Evolutionary conservation across 2,797 vertebrate genomes (phyloP), one percentile per base, ranked within the genome.

Genomic region (Trachops cirrhosus): DNA sequence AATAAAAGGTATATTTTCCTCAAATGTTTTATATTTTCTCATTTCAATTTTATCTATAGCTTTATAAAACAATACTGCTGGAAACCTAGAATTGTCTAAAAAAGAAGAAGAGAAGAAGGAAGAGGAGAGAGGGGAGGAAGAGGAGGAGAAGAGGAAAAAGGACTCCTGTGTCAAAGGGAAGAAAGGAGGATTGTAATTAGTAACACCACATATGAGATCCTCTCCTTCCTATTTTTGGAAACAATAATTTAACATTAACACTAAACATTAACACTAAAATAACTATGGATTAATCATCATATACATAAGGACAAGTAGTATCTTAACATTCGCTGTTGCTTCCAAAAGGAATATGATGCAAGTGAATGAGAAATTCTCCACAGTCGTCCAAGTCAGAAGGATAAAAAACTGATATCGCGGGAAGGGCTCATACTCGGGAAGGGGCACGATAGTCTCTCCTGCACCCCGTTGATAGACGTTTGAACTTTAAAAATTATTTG

Each of bases 1-100:
- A 79, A 80, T 84, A 92, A 68, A 94, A 89, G 1, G 44, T 41
- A 32, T 34, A 67, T 82, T 94, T 96, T 57, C 11, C 68, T 90
- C 21, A 74, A 74, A 74, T 87, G 12, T 80, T 39, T 77, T 89
- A 54, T 77, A 95, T 8, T 4, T 64, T 46, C 7, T 95, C 18
- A 7, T 62, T 85, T 79, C 37, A 54, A 21, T 11, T 79, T 96
- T 80, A 62, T 24, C 64, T 86, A 48, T 39, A 41, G 16, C 24
- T 94, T 89, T 93, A 59, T 75, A 59, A 75, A 93, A 21, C 9
- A 37, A 19, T 70, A 22, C 19, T 70, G 1, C 24, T 62, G 1
- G 12, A 21, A 80, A 4, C 2, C 34, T 71, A 77, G 26, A 75
- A 84, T 75, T 74, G 1, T 70, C 75, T 39, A 1, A n/a, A 39